phyloP scores from a whole-genome alignment of 2,113 vertebrate genomes.

The Probosciger aterrimus region DNA sequence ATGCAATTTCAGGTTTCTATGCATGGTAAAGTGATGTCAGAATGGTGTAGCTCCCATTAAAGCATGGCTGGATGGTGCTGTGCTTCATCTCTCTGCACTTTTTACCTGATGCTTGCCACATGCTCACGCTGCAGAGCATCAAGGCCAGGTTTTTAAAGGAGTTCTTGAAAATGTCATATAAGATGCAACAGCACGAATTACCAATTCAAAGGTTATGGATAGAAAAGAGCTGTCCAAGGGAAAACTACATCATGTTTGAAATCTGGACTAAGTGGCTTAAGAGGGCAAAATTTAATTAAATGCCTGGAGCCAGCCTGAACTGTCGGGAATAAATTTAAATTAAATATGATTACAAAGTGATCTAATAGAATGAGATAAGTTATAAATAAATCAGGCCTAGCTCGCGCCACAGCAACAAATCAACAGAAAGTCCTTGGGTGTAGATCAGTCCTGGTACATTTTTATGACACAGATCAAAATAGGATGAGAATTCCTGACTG shows the following conservation, averaged over 20 bases:
- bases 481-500: constrained; percentile 38
- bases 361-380: constrained; percentile 68
- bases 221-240: neutral
- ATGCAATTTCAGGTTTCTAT: neutral
- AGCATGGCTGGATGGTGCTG: neutral
- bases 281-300: constrained; percentile 70
- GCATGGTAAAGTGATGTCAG: rapidly evolving
- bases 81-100: neutral
- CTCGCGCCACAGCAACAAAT: constrained; percentile 27
- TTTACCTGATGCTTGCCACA: neutral
- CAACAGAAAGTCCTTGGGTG: constrained; percentile 44
- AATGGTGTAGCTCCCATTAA: rapidly evolving
- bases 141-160: neutral
- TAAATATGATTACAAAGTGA: constrained; percentile 70
- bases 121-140: neutral
- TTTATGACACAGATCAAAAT: constrained; percentile 60
- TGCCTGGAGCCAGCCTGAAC: constrained; percentile 59
- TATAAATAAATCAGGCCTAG: constrained; percentile 56
- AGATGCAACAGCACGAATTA: neutral
- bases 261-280: constrained; percentile 65
- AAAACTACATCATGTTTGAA: constrained; percentile 45
- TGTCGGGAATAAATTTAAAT: constrained; percentile 72
- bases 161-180: neutral
- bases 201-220: constrained; percentile 24
- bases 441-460: constrained; percentile 19